These are phyloP conservation scores for Chelonus insularis DNA, from an alignment of 1,140 invertebrate species.

Conservation along the genomic window DNA sequence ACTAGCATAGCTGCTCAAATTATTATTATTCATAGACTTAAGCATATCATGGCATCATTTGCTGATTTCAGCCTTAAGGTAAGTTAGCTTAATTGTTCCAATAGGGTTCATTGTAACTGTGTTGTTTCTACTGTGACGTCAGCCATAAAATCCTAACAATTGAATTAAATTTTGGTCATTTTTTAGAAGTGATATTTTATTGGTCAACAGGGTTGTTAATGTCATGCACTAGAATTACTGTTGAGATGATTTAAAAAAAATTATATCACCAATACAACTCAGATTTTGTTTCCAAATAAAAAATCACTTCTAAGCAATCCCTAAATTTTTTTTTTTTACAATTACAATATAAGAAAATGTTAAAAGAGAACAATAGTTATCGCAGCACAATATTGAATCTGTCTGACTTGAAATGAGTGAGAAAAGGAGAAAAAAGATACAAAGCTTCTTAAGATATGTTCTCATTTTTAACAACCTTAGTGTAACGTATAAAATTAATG, in stretches of 20 bases:
- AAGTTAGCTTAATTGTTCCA: conserved; percentile 27
- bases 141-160: conserved; percentile 42
- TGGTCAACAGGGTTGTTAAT: too few relatives aligned
- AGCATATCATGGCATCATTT: conserved; percentile 7
- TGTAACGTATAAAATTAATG: neutral
- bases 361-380: too few relatives aligned
- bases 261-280: too few relatives aligned
- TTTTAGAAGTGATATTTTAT: too few relatives aligned
- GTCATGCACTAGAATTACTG: too few relatives aligned
- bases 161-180: conserved; percentile 9
- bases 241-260: too few relatives aligned
- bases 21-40: conserved; percentile 21
- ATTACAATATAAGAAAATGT: too few relatives aligned
- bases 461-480: neutral
- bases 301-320: too few relatives aligned
- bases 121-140: conserved; percentile 35
- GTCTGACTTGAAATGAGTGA: neutral
- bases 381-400: neutral
- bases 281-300: too few relatives aligned
- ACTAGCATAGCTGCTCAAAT: too few relatives aligned
- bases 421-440: neutral
- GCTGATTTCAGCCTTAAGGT: conserved; percentile 26
- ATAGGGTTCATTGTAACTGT: conserved; percentile 29
- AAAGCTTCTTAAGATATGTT: too few relatives aligned
- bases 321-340: too few relatives aligned